A percentile compares a stretch with the other conserved stretches of the same genome.
phyloP scores from a whole-genome alignment of 2,888 invertebrate species.

The Malthinus flaveolus region DNA sequence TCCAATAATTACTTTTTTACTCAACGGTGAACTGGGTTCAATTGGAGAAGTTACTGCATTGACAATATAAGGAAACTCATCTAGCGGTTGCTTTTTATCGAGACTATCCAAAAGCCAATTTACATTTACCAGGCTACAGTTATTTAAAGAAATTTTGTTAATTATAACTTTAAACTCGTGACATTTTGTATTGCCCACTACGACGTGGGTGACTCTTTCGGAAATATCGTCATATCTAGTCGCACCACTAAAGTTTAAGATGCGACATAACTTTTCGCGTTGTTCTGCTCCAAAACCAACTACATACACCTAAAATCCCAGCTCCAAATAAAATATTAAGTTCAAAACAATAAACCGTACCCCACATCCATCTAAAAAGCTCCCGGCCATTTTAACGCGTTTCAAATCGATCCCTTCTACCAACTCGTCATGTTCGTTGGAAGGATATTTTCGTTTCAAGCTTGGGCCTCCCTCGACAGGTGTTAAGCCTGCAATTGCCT shows the following conservation, averaged over 20 bases:
- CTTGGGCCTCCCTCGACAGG: conserved; percentile 1
- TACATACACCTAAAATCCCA: conserved; percentile 62
- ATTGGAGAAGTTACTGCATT: conserved; percentile 26
- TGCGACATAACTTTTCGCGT: conserved; percentile 68
- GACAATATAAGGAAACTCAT: conserved; percentile 57
- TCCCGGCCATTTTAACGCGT: conserved; percentile 71
- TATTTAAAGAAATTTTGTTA: conserved; percentile 31
- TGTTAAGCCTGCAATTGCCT: conserved; percentile 2
- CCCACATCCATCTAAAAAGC: conserved; percentile 88
- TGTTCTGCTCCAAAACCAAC: conserved; percentile 67
- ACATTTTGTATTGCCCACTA: conserved; percentile 65
- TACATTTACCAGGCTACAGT: conserved; percentile 62
- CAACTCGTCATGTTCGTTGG: conserved; percentile 36
- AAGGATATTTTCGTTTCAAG: conserved; percentile 26
- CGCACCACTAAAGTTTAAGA: conserved; percentile 81
- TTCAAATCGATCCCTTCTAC: conserved; percentile 62
- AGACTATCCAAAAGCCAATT: conserved; percentile 80
- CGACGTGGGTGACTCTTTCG: conserved; percentile 79
- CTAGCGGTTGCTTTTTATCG: conserved; percentile 60
- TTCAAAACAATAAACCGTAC: conserved; percentile 50
- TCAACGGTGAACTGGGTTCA: conserved; percentile 58
- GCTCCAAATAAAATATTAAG: too few species aligned
- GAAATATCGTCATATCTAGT: conserved; percentile 77
- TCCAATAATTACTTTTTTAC: conserved; percentile 56
- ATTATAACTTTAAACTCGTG: conserved; percentile 54